These are phyloP conservation scores for Chelonus insularis DNA, from an alignment of 1,140 invertebrate genomes.

Conservation along the genomic window DNA sequence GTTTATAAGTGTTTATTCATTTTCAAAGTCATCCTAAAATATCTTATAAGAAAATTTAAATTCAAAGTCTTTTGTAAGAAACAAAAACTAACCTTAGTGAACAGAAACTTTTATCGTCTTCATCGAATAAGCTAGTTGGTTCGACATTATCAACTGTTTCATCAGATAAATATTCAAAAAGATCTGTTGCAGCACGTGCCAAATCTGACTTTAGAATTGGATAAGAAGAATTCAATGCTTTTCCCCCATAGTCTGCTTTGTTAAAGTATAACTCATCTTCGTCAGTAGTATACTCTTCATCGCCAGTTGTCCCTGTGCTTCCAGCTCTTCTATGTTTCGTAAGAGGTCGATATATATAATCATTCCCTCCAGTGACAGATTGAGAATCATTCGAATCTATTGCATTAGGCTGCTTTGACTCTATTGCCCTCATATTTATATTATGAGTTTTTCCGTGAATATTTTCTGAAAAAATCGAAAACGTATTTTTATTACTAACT, in stretches of 20 bases:
- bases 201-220: slow-evolving; percentile 52
- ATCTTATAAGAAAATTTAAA: too few species aligned
- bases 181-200: slow-evolving; percentile 51
- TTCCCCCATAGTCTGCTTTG: slow-evolving; percentile 53
- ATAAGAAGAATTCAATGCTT: slow-evolving; percentile 41
- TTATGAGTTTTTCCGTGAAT: too few species aligned
- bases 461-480: too few species aligned
- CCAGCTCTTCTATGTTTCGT: slow-evolving; percentile 60
- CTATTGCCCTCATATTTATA: slow-evolving; percentile 51
- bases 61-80: too few species aligned
- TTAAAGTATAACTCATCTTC: slow-evolving; percentile 60
- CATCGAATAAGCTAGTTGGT: slow-evolving; percentile 53
- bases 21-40: too few species aligned
- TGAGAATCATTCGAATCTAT: slow-evolving; percentile 50
- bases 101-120: slow-evolving; percentile 46
- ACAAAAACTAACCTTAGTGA: slow-evolving; percentile 34
- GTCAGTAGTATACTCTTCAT: slow-evolving; percentile 63
- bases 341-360: slow-evolving; percentile 53
- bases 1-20: too few species aligned
- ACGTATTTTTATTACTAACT: too few species aligned
- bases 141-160: slow-evolving; percentile 42
- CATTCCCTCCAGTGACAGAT: slow-evolving; percentile 38
- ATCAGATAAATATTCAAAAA: slow-evolving; percentile 47
- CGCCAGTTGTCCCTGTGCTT: slow-evolving; percentile 63
- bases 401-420: slow-evolving; percentile 48